phyloP scores from a whole-genome alignment of 2,797 vertebrate species.

The Podargus strigoides region DNA sequence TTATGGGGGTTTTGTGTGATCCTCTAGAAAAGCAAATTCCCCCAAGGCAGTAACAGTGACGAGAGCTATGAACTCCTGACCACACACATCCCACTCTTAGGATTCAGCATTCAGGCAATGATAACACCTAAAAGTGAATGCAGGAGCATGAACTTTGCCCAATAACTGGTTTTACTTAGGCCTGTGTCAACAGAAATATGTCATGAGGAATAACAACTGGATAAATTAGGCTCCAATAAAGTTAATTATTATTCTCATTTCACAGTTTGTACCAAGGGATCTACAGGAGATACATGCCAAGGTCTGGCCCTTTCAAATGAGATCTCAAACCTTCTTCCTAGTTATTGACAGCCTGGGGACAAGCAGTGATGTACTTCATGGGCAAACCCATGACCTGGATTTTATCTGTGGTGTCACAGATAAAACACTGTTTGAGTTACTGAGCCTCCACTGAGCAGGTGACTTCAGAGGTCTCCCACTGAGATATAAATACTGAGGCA shows the following conservation, averaged over 20 bases:
- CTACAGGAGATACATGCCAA: background rate
- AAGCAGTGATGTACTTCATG: background rate
- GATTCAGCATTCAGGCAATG: background rate
- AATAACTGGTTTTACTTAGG: background rate
- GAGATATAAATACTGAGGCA: background rate
- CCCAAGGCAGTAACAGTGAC: background rate
- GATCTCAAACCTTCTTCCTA: background rate
- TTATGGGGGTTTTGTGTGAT: background rate
- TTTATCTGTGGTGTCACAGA: background rate
- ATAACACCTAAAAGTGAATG: background rate
- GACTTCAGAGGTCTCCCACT: background rate
- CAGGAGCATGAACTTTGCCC: constrained; percentile 20
- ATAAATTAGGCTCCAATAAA: constrained; percentile 42
- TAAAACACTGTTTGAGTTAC: background rate
- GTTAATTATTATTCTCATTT: constrained; percentile 53
- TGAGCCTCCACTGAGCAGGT: background rate
- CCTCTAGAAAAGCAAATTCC: background rate
- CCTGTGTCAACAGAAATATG: constrained; percentile 37
- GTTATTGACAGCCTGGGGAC: background rate
- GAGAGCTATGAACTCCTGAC: background rate
- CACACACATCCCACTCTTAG: background rate
- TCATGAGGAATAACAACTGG: constrained; percentile 20
- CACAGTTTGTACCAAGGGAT: background rate
- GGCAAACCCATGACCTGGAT: background rate
- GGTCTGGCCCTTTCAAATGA: background rate